Conservation (phyloP, 1,140 invertebrate genomes). For the Akabosia matsudoensis region DNA sequence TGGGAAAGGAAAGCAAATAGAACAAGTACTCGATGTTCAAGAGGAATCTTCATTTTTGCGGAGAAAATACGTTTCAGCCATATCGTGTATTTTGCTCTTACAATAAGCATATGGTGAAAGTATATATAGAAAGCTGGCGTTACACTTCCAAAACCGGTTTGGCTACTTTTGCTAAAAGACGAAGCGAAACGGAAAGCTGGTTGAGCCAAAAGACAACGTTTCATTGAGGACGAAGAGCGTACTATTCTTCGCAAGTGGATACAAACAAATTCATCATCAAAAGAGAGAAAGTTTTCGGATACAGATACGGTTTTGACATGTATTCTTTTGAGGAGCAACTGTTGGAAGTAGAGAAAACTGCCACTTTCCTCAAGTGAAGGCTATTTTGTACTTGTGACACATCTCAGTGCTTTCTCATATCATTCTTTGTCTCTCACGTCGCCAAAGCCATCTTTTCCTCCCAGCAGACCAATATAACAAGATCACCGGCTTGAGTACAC, state of each 20-base stretch:
- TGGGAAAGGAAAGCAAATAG: not conserved
- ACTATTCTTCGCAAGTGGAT: not conserved
- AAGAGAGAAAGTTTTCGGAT: not conserved
- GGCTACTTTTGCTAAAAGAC: no score
- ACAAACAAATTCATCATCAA: no score
- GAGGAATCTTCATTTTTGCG: no score
- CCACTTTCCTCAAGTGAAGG: not conserved
- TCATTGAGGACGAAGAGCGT: not conserved
- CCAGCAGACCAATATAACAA: not conserved
- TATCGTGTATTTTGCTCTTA: no score
- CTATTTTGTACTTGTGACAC: not conserved
- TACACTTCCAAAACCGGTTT: no score
- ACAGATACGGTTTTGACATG: not conserved
- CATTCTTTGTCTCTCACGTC: not conserved
- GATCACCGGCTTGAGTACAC: not conserved
- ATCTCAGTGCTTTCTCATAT: not conserved
- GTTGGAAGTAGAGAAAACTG: not conserved
- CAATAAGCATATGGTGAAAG: no score
- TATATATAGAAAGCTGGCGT: no score
- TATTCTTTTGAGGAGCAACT: not conserved
- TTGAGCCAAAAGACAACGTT: no score
- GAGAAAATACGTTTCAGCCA: no score
- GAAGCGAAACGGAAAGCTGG: no score
- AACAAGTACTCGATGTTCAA: no score
- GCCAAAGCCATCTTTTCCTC: not conserved